Evolutionary conservation across 2,797 vertebrate species (phyloP).

Genomic region (Halcyon leucocephala): DNA sequence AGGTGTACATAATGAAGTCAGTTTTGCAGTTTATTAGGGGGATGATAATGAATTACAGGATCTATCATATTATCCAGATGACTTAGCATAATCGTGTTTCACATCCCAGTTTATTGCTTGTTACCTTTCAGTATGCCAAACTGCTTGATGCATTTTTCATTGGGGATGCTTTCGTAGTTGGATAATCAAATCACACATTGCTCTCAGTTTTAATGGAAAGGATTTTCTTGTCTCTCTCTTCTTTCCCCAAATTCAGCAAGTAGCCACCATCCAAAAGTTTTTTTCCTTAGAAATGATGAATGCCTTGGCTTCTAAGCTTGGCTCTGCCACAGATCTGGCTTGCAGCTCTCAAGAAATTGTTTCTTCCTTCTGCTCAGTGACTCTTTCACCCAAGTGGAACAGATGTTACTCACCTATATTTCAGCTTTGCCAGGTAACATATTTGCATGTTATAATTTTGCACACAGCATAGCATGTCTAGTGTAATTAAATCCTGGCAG

Average conservation of each 20-base stretch:
- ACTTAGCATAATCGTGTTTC: neutral
- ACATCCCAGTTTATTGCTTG: neutral
- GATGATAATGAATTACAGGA: neutral
- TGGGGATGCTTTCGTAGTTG: neutral
- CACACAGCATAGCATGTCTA: neutral
- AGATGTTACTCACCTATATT: neutral
- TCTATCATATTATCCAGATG: neutral
- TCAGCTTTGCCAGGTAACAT: neutral
- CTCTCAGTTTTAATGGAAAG: neutral
- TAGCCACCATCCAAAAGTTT: neutral
- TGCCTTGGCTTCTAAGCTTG: neutral
- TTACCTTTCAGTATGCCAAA: neutral
- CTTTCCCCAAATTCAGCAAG: neutral
- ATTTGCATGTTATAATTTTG: neutral
- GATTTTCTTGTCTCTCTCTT: neutral
- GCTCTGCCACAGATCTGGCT: neutral
- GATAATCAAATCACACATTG: neutral
- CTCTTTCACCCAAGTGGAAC: neutral
- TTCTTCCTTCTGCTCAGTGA: neutral
- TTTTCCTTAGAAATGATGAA: neutral
- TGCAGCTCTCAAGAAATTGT: neutral
- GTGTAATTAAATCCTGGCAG: neutral
- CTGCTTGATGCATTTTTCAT: neutral
- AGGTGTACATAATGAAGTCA: neutral
- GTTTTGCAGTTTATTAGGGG: neutral